Base-by-base conservation (phyloP, 2,888 invertebrate genomes). In the Aspidapion aeneum region DNA sequence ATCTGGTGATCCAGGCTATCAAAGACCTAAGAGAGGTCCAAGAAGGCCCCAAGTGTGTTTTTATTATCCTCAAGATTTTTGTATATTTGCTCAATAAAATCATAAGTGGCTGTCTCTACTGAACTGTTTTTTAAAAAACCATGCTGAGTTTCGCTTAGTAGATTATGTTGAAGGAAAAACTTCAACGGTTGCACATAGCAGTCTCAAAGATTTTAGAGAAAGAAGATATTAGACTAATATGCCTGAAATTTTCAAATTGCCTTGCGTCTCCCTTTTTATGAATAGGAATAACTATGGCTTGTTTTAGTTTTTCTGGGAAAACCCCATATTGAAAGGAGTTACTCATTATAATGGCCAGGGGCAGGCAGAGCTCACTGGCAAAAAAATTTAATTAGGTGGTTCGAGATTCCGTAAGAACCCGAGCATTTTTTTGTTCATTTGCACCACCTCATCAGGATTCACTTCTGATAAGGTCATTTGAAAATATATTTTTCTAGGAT, bases 161-260 rank as follows among this genome's bases (percentile, higher is more conserved):
- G 35, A 12, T 35, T 35, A 35, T 35, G 35, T 12, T 7, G 3
- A 12, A 35, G 12, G 12, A 35, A 35, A 18, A 52, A 52, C 5
- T 52, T 16, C 54, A 18, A 18, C 54, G 17, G 54, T 52, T 18
- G 18, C 54, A 52, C 17, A 52, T 18, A 7, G 18, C 54, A 18
- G 54, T 52, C 16, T 52, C 54, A 52, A 52, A 52, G 18, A 52
- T 18, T 52, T 52, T 52, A 7, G 54, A 52, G n/a, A 52, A 52
- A 52, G 54, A 52, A 17, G 54, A 16, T 52, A 52, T 18, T 7
- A 52, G 54, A 52, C 54, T 52, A 9, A 52, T 52, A 7, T 3
- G 35, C 12, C 35, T 35, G 35, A 7, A 35, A 35, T 35, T 35
- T 12, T 35, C 35, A 35, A 35, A 35, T 52, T 52, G 54, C 9